Evolutionary conservation across 1,140 invertebrate species (phyloP).

Genomic region (Rhopalosiphum maidis): DNA sequence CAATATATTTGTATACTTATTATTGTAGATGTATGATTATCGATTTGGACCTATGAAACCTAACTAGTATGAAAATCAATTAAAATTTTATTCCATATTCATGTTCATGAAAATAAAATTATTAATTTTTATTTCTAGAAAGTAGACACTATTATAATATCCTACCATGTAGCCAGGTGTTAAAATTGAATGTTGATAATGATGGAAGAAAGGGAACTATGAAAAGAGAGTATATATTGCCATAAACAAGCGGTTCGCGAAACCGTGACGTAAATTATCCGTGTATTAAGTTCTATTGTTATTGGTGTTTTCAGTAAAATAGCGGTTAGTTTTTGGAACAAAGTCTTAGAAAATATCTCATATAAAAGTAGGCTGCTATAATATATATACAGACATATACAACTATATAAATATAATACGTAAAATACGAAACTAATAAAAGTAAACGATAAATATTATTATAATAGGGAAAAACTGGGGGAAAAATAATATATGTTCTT

Average conservation of each 20-base stretch:
- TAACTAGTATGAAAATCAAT: not conserved
- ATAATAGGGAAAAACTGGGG: too few relatives aligned
- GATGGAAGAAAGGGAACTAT: not conserved
- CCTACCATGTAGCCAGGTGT: not conserved
- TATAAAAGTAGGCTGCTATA: not conserved
- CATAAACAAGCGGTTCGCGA: not conserved
- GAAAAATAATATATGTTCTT: not conserved
- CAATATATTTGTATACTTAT: too few relatives aligned
- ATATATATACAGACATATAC: not conserved
- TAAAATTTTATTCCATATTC: not conserved
- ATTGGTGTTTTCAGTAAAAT: not conserved
- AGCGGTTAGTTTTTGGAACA: not conserved
- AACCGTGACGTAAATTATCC: not conserved
- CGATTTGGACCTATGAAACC: too few relatives aligned
- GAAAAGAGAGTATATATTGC: constrained; percentile 7
- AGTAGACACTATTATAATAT: not conserved
- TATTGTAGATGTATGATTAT: too few relatives aligned
- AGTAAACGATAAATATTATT: not conserved
- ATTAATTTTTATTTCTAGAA: not conserved
- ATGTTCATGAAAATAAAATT: not conserved
- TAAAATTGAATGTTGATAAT: not conserved
- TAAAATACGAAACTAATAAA: not conserved
- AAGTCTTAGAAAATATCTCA: not conserved
- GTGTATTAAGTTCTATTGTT: constrained; percentile 4
- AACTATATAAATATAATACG: not conserved